Evolutionary conservation across 2,113 vertebrate species (phyloP), one percentile per base, ranked within the genome.

Genomic region (Australoheros scitulus): DNA sequence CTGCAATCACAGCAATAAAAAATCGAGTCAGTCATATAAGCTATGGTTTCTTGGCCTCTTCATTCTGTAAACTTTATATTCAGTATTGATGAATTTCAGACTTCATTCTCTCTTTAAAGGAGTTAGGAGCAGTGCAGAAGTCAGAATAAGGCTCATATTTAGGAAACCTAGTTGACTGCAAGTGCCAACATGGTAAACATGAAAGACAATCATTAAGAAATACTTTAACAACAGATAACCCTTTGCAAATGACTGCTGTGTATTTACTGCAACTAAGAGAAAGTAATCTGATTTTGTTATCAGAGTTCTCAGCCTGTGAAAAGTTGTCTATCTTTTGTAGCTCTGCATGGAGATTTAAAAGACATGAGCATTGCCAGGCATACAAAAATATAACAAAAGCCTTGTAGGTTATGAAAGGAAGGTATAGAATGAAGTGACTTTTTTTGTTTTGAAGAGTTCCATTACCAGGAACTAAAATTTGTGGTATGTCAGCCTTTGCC

Each of bases 81-180:
- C 26, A 14, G 43, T 20, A 72, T 72, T 52, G 29, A 72, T 52
- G 41, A 70, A 20, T 70, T 20, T 61, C 26, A 38, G n/a, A 47
- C n/a, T 32, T 10, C 0, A 11, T 47, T 34, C 50, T 22, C 17
- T 70, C 24, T 52, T 52, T 52, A 32, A 43, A 38, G 2, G 0
- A 38, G 15, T 15, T 7, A 13, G 38, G 1, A 36, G 13, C 60
- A 50, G 20, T 75, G 34, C 64, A 74, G 29, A 65, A 75, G 52
- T 64, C 20, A 75, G 32, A 74, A 80, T 79, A 57, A 56, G 59
- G 78, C 59, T 78, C 17, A 32, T 83, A 56, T 65, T 65, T 20
- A 58, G 11, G 7, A 34, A 70, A 20, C 9, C 5, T 18, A 11
- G 47, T 70, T 70, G 64, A 70, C 24, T 29, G 1, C 41, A 29